phyloP scores from a whole-genome alignment of 2,797 vertebrate species.

The Microctenopoma stevenorrisi region DNA sequence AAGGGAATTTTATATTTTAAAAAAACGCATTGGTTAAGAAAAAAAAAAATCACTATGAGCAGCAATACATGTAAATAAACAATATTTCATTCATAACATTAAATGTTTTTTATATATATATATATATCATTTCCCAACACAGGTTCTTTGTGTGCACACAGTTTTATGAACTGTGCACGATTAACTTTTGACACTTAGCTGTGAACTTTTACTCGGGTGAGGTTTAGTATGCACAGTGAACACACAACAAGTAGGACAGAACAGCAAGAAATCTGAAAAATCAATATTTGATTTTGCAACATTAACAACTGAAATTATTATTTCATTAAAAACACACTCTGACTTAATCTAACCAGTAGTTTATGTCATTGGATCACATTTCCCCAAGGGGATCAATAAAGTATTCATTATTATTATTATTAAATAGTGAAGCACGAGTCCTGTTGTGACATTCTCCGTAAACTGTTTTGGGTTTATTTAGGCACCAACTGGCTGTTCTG shows the following conservation, averaged over 20 bases:
- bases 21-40: not conserved
- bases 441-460: not conserved
- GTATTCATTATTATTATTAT: too few relatives aligned
- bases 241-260: not conserved
- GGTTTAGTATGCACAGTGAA: not conserved
- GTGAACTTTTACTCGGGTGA: not conserved
- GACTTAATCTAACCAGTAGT: not conserved
- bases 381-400: too few relatives aligned
- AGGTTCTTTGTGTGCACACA: too few relatives aligned
- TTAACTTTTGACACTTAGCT: not conserved
- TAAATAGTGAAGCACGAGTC: not conserved
- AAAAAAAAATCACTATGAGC: not conserved
- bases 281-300: not conserved
- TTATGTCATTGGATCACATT: not conserved
- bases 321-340: not conserved
- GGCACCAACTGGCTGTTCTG: too few relatives aligned
- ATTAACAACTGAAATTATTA: not conserved
- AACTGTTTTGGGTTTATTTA: not conserved
- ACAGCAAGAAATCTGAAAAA: not conserved
- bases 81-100: not conserved
- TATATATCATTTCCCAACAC: not conserved
- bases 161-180: too few relatives aligned
- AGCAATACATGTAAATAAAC: too few relatives aligned
- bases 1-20: not conserved
- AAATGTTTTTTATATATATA: not conserved